These are phyloP conservation scores for Psephotus haematonotus DNA, from an alignment of 2,113 vertebrate genomes.

Conservation along the genomic window DNA sequence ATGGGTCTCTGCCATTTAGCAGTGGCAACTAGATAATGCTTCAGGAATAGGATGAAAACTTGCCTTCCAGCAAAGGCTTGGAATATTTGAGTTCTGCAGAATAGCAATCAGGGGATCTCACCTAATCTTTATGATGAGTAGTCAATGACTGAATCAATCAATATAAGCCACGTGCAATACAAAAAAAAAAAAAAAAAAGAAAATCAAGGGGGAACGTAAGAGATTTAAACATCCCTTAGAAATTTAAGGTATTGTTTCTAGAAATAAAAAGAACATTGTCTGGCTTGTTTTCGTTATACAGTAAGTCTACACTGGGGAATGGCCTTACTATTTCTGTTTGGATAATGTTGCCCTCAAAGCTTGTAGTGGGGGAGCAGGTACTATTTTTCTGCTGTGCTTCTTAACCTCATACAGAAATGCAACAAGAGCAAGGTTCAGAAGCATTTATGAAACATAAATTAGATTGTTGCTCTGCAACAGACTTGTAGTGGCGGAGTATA, in stretches of 20 bases:
- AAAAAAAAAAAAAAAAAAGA: neutral
- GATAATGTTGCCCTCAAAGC: neutral
- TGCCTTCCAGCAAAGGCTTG: neutral
- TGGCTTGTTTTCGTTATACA: neutral
- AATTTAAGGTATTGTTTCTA: neutral
- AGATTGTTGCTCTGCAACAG: neutral
- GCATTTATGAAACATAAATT: neutral
- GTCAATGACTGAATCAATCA: neutral
- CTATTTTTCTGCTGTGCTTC: neutral
- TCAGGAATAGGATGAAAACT: neutral
- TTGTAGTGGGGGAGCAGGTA: neutral
- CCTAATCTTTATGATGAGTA: neutral
- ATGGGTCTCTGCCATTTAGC: neutral
- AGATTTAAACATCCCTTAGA: neutral
- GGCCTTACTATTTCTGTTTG: neutral
- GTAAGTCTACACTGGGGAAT: neutral
- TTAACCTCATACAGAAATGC: neutral
- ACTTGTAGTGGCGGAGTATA: neutral
- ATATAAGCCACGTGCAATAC: neutral
- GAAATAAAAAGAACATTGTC: neutral
- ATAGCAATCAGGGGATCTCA: neutral
- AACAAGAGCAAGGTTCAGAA: neutral
- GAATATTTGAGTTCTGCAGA: neutral
- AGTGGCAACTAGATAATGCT: neutral
- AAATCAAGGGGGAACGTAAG: neutral